Base-by-base conservation (phyloP, 2,888 invertebrate genomes). In the Epiblema foenella region DNA sequence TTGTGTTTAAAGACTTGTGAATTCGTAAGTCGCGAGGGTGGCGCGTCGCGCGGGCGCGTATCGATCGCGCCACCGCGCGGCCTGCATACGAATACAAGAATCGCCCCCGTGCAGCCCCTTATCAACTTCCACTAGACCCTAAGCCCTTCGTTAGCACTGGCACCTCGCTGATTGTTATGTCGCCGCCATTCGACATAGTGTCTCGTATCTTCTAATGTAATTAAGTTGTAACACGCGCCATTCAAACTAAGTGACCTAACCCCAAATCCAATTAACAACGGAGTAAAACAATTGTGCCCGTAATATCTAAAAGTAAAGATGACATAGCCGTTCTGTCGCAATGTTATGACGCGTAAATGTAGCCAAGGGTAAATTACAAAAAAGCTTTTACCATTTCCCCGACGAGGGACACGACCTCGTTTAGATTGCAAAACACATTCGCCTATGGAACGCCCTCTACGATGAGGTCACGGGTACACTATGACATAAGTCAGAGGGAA, bases 11-110 rank as follows among this genome's bases (percentile, higher is more conserved):
- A 66, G 67, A 62, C 60, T 71, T 67, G 54, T 29, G 29, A 67
- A 60, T 56, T 87, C 83, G 85, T 81, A 81, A 84, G 84, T 84
- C 81, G 83, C 83, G 83, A 82, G 88, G 87, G 85, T 85, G 89
- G 85, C 80, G 78, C 83, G 85, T 81, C 91, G 91, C 90, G 91
- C 92, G 91, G 91, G 91, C 91, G 92, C 91, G 92, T 92, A 92
- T 92, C 90, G 92, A 92, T 92, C 93, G 91, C 83, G 81, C 84
- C 81, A 83, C 85, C 86, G 85, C 86, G 89, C 89, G 89, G 88
- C 89, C 90, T 91, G 93, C 93, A 93, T 93, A 91, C 93, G 90
- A 91, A 91, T 89, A 89, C 89, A 82, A 87, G 88, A 90, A 88
- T 87, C 89, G 87, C 87, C 89, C 88, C 85, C 83, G 85, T 82